Base-by-base conservation (phyloP, 37 sponge, comb jelly and placozoan genomes). In the Eunapius fragilis region DNA sequence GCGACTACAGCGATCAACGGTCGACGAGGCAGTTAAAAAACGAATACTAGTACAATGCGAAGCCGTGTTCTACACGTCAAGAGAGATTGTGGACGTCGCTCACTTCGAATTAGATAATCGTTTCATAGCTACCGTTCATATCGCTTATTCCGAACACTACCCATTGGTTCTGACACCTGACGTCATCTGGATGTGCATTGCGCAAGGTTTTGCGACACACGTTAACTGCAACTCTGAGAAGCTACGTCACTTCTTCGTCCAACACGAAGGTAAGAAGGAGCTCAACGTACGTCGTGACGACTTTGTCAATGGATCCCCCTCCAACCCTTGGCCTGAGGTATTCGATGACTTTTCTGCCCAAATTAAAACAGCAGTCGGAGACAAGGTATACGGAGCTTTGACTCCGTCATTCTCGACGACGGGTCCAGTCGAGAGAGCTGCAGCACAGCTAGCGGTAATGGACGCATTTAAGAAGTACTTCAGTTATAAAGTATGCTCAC, bases 311-410 rank as follows among this genome's bases (percentile, higher is more conserved):
- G 91, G 91, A 11, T 80, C 80, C 31, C 37, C 70, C 24, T 33
- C 67, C 7, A 90, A 90, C 67, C 86, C 91, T 26, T 90, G 91
- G 91, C 75, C 86, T n/a, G 85, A 87, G 35, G 88, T 84, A 9
- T 87, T 92, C 67, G 75, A 70, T 22, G 84, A 83, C 27, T 89
- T 89, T 84, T 84, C 90, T 32, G 85, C 26, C 26, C 87, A 91
- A 74, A 91, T 91, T 31, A 45, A 77, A 5, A 48, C 67, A 2
- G 79, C 86, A 70, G 75, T 86, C 78, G 87, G 87, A 49, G 69
- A 31, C 35, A 75, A 86, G 79, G 77, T 74, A 7, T 82, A 86
- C 74, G 83, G 77, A 37, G 32, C 71, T 22, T 70, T 91, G 2
- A 70, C 84, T 19, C 91, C 91, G 24, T 25, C 35, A 5, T 91